phyloP scores from a whole-genome alignment of 2,113 vertebrate species.

The Crotalus tigris region DNA sequence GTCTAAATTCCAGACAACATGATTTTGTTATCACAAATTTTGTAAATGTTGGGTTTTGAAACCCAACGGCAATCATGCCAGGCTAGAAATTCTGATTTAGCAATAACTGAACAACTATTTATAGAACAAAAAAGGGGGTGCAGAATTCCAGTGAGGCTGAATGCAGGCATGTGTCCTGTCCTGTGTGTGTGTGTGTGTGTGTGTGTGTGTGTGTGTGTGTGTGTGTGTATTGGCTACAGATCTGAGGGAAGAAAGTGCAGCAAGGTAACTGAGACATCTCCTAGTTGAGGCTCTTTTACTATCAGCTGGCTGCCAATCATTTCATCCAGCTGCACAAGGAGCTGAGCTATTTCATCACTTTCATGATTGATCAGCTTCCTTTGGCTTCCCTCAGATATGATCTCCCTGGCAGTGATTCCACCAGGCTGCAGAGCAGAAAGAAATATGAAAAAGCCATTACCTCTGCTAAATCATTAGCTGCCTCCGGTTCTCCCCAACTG shows the following conservation, averaged over 20 bases:
- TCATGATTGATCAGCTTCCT: not conserved
- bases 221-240: not conserved
- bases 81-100: not conserved
- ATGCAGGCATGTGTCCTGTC: not conserved
- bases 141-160: not conserved
- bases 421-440: not conserved
- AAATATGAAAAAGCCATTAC: not conserved
- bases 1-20: not conserved
- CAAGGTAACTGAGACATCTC: not conserved
- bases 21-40: not conserved
- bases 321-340: not conserved
- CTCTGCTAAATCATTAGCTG: not conserved
- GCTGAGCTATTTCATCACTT: not conserved
- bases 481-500: not conserved
- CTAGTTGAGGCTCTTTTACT: not conserved
- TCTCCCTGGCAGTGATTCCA: not conserved
- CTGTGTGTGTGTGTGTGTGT: not conserved
- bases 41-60: not conserved
- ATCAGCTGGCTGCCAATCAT: not conserved
- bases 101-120: not conserved
- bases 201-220: too few relatives aligned
- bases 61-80: not conserved
- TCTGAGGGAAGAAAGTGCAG: not conserved
- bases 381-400: not conserved
- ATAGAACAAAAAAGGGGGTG: not conserved